phyloP scores from a whole-genome alignment of 1,140 invertebrate genomes.

The Musca domestica region DNA sequence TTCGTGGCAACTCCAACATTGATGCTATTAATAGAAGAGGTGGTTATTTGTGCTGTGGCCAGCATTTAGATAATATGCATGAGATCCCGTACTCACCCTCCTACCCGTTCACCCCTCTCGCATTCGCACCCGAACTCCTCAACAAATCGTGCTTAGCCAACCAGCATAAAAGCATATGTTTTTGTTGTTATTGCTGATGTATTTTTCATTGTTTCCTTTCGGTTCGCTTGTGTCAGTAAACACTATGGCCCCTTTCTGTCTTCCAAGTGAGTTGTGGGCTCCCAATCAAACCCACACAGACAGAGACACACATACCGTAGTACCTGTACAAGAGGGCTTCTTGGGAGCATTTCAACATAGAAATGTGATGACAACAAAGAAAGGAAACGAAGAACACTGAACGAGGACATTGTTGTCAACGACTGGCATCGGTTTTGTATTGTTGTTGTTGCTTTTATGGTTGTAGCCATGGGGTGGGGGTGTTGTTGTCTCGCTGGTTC shows the following conservation, averaged over 20 bases:
- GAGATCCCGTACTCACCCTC: no score
- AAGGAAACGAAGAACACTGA: not conserved
- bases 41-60: no score
- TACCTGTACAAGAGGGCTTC: not conserved
- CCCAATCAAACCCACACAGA: not conserved
- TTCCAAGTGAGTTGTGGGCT: not conserved
- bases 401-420: not conserved
- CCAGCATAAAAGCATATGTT: no score
- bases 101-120: no score
- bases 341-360: not conserved
- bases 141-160: no score
- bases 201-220: not conserved
- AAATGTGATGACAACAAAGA: not conserved
- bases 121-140: no score
- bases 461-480: not conserved
- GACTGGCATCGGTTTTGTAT: not conserved
- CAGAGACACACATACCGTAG: not conserved
- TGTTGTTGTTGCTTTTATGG: not conserved
- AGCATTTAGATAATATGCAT: no score
- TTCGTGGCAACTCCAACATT: no score
- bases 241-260: constrained; percentile 11
- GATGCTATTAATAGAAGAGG: no score
- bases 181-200: constrained; percentile 6
- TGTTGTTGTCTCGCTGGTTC: not conserved
- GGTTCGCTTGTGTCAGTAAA: not conserved